Evolutionary conservation across 2,797 vertebrate species (phyloP), one percentile per base, ranked within the genome.

Genomic region (Rhynchonycteris naso): DNA sequence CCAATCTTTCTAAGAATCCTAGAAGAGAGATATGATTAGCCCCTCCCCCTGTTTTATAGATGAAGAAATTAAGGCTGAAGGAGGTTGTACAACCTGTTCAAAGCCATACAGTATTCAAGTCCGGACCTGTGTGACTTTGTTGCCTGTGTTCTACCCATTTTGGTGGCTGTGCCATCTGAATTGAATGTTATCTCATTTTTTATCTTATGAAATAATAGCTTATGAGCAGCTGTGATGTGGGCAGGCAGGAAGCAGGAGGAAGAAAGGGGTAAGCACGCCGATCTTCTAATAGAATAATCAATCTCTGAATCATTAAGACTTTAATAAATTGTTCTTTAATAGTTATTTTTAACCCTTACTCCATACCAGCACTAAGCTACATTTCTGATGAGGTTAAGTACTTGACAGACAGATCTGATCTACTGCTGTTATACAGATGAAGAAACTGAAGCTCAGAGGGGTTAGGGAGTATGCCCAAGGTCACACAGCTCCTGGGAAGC

Each of bases 161-260:
- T 47, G 38, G 35, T 68, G 87, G 59, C 75, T 65, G 0, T 82
- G 61, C 59, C 79, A 68, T 93, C 56, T 84, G 90, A 91, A 85
- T 52, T 92, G 79, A 88, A 72, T 93, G 96, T 96, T 91, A 81
- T 93, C 74, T 96, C 94, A 72, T 95, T 96, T 96, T 95, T 96
- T 74, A 96, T 94, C 35, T 91, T 78, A 78, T 30, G 66, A 69
- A 78, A 59, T 97, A 92, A 92, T 94, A 95, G 86, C 90, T 96
- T 92, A 84, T 79, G 92, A 94, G 92, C 97, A 97, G 97, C 97
- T 97, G 97, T 96, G 95, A 93, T 0, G 97, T 97, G 95, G 97
- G 97, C 95, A 97, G 97, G 82, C 94, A 97, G 95, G 96, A 97
- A 97, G 90, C 65, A 56, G 90, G 93, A 93, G 69, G 94, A 91